Percentiles rank a stretch among this genome's conserved stretches.
Evolutionary conservation across 2,113 vertebrate species (phyloP).

Genomic region (Pantherophis guttatus): DNA sequence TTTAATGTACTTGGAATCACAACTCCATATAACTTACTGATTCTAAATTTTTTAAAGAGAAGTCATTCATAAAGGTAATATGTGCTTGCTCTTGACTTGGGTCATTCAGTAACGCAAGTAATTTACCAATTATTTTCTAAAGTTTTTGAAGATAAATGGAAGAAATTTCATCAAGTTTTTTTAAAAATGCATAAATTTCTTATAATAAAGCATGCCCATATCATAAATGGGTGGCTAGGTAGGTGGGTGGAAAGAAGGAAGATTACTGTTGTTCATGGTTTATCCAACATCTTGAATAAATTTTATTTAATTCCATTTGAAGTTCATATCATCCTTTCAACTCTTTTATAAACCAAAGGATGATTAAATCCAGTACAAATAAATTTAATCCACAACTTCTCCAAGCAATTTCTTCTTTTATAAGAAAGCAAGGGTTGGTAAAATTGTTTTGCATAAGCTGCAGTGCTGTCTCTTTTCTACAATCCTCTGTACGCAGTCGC

Average conservation of each 20-base stretch:
- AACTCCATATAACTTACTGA: neutral
- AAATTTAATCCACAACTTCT: neutral
- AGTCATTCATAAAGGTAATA: neutral
- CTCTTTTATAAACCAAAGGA: neutral
- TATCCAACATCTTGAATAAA: neutral
- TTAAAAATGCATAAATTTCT: neutral
- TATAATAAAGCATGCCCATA: neutral
- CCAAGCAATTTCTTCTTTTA: constrained; percentile 6
- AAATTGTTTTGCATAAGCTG: constrained; percentile 24
- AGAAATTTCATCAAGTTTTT: neutral
- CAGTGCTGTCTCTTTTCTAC: constrained; percentile 1
- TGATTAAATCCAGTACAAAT: neutral
- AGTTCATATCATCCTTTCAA: neutral
- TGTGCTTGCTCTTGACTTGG: neutral
- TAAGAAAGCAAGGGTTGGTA: neutral
- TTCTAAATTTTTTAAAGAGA: neutral
- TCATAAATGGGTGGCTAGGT: neutral
- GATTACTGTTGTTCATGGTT: neutral
- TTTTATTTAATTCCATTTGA: neutral
- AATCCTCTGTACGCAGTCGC: neutral
- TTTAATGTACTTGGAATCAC: constrained; percentile 14
- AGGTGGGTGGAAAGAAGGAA: neutral
- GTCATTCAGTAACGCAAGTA: neutral
- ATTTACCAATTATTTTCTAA: neutral
- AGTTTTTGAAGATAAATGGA: neutral